Conservation (phyloP, 2,797 vertebrate genomes). For the Artibeus lituratus region DNA sequence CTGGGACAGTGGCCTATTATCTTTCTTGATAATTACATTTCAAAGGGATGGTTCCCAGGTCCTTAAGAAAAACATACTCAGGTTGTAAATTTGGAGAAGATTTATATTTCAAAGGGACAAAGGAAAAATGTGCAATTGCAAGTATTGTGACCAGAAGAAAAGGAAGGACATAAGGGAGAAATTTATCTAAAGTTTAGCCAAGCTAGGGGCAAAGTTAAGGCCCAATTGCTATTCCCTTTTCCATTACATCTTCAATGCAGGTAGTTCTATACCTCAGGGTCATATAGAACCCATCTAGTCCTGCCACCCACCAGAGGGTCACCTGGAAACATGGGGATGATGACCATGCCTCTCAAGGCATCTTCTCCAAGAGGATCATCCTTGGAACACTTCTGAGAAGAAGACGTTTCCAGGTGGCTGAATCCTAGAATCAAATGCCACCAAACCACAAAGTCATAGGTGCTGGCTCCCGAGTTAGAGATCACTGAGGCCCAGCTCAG, state of each 20-base stretch:
- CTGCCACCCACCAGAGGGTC: not conserved
- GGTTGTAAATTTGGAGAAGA: not conserved
- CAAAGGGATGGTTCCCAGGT: not conserved
- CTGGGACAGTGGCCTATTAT: not conserved
- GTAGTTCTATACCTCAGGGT: not conserved
- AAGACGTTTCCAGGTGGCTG: not conserved
- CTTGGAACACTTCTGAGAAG: not conserved
- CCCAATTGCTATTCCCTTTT: not conserved
- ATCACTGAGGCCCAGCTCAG: not conserved
- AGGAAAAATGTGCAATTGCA: not conserved
- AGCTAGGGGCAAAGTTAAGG: not conserved
- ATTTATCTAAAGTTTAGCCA: not conserved
- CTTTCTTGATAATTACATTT: not conserved
- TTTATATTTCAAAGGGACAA: not conserved
- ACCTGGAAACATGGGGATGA: not conserved
- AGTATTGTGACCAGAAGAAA: not conserved
- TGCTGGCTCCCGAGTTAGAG: not conserved
- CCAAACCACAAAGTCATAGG: not conserved
- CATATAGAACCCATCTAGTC: not conserved
- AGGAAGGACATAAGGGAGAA: not conserved
- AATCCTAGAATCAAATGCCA: not conserved
- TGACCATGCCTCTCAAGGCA: not conserved
- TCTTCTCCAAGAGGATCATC: not conserved
- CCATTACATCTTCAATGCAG: not conserved
- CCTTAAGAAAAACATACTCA: not conserved